phyloP scores from a whole-genome alignment of 1,140 invertebrate genomes.

The Zophobas atratus region DNA sequence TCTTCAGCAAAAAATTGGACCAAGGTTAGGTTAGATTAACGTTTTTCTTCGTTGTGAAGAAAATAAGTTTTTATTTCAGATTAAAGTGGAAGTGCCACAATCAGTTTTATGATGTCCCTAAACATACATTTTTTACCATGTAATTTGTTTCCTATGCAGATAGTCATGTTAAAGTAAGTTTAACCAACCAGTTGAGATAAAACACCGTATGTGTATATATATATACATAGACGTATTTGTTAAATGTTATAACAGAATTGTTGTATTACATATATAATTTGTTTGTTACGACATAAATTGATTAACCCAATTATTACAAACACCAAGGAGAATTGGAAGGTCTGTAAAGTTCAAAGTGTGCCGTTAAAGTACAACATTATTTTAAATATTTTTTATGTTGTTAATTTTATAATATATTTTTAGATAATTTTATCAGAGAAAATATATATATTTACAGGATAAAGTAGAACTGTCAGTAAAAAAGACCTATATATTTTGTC shows the following conservation, averaged over 20 bases:
- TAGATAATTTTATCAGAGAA: conserved; percentile 38
- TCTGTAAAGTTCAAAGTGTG: conserved; percentile 38
- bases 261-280: conserved; percentile 8
- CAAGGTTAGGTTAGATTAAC: too few relatives aligned
- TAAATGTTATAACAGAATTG: not conserved
- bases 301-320: conserved; percentile 46
- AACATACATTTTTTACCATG: too few relatives aligned
- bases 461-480: not conserved
- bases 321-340: conserved; percentile 39
- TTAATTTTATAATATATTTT: conserved; percentile 45
- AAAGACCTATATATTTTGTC: conserved; percentile 31
- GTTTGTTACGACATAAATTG: conserved; percentile 2
- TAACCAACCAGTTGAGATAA: too few relatives aligned
- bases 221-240: not conserved
- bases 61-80: too few relatives aligned
- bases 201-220: not conserved
- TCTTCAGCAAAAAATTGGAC: too few relatives aligned
- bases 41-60: too few relatives aligned
- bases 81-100: too few relatives aligned
- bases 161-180: too few relatives aligned
- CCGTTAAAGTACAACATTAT: conserved; percentile 45
- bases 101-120: too few relatives aligned
- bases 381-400: conserved; percentile 47
- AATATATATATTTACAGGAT: not conserved
- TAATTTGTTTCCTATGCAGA: too few relatives aligned